phyloP scores from a whole-genome alignment of 2,113 vertebrate species.

The Oophaga pumilio region DNA sequence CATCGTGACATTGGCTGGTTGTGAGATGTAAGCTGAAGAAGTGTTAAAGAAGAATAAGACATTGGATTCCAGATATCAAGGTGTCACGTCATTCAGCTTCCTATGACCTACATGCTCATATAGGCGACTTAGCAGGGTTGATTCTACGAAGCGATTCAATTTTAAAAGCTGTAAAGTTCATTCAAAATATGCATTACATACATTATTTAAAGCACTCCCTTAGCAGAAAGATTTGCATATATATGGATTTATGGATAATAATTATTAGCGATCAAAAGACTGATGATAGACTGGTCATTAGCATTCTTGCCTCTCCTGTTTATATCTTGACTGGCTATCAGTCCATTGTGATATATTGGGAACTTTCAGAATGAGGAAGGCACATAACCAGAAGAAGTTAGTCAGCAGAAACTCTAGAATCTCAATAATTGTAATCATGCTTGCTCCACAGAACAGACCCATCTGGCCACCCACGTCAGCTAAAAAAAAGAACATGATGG shows the following conservation, averaged over 20 bases:
- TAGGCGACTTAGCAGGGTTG: too few species aligned
- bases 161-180: not conserved
- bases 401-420: slow-evolving; percentile 74
- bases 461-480: slow-evolving; percentile 76
- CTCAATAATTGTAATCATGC: slow-evolving; percentile 77
- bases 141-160: not conserved
- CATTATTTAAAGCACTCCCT: not conserved
- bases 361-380: slow-evolving; percentile 75
- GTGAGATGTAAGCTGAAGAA: too few species aligned
- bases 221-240: too few species aligned
- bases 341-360: slow-evolving; percentile 64
- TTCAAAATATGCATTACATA: not conserved
- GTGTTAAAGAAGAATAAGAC: too few species aligned
- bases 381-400: slow-evolving; percentile 75
- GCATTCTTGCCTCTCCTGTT: slow-evolving; percentile 66
- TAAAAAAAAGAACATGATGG: slow-evolving; percentile 64
- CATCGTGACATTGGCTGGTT: too few species aligned
- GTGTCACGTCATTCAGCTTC: too few species aligned
- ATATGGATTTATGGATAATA: not conserved
- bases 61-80: too few species aligned
- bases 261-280: not conserved
- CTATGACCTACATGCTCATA: too few species aligned
- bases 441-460: slow-evolving; percentile 78
- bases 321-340: slow-evolving; percentile 60
- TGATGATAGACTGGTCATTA: slow-evolving; percentile 49